A percentile compares a stretch with the other conserved stretches of the same genome.
Conservation (phyloP, 2,888 invertebrate species). For the Steinernema scapterisci region DNA sequence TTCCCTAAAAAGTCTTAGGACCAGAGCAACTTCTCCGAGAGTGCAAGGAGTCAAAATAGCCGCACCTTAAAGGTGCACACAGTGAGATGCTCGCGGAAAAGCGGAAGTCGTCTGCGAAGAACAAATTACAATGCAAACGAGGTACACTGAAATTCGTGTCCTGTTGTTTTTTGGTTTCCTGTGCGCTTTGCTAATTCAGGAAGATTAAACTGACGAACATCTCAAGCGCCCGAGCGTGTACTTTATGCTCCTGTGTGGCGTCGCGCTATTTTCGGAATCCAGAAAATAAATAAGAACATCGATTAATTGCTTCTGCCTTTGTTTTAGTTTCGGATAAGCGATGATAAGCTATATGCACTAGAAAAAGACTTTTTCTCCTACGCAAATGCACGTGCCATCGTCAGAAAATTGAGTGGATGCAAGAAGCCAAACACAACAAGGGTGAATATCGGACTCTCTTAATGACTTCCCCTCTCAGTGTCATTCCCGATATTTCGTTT, state of each 20-base stretch:
- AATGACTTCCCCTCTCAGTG: too few species aligned
- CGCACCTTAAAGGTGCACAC: too few species aligned
- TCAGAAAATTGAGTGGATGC: too few species aligned
- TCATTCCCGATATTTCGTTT: too few species aligned
- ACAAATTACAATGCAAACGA: background rate
- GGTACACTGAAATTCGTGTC: background rate
- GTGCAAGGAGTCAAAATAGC: too few species aligned
- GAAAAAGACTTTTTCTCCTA: background rate
- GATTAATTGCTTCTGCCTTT: background rate
- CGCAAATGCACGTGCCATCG: background rate
- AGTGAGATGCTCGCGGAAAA: too few species aligned
- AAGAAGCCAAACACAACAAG: too few species aligned
- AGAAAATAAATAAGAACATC: background rate
- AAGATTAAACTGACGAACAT: background rate
- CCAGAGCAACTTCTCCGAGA: too few species aligned
- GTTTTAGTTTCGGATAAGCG: constrained; percentile 10
- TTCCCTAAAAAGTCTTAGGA: too few species aligned
- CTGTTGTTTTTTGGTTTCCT: background rate
- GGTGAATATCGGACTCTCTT: too few species aligned
- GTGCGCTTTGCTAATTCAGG: background rate
- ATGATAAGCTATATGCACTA: background rate
- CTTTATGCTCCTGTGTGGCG: background rate
- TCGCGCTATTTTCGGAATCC: background rate
- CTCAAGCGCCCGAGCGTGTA: background rate
- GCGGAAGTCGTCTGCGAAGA: background rate